Conservation (phyloP, 1,140 invertebrate species). For the Panulirus ornatus region DNA sequence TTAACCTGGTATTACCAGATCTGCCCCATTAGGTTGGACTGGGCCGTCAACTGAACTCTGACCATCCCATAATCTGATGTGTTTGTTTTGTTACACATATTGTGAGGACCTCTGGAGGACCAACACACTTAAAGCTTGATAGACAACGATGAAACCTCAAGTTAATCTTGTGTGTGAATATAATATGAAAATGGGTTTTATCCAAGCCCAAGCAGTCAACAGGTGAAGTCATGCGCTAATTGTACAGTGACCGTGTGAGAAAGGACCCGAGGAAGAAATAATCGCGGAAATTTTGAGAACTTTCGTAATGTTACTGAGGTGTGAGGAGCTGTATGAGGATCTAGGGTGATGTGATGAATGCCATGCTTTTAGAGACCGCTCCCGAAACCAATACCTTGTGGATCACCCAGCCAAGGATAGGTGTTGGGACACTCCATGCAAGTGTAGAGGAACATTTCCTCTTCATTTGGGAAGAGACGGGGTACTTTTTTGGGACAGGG, state of each 20-base stretch:
- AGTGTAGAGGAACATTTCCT: conserved; percentile 94
- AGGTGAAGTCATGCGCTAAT: neutral
- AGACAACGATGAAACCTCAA: neutral
- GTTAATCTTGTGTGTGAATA: neutral
- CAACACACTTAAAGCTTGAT: neutral
- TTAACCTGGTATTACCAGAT: neutral
- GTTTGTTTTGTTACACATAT: neutral
- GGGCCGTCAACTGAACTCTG: neutral
- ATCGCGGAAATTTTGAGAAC: neutral
- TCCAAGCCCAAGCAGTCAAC: neutral
- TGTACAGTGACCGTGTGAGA: neutral
- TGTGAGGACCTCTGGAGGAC: neutral
- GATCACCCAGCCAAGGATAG: conserved; percentile 96
- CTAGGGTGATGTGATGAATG: neutral
- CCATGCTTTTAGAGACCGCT: no score
- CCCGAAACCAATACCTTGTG: conserved; percentile 91
- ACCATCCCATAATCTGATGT: neutral
- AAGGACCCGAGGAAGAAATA: neutral
- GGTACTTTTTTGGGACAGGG: conserved; percentile 74
- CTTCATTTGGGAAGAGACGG: conserved; percentile 81
- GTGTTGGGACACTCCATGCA: conserved; percentile 97
- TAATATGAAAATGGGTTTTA: neutral
- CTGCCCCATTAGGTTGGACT: neutral
- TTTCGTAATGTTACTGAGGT: neutral
- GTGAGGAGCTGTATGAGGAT: neutral